A percentile compares a stretch with the other conserved stretches of the same genome.
phyloP scores from a whole-genome alignment of 1,140 invertebrate species.

The Camponotus pennsylvanicus region DNA sequence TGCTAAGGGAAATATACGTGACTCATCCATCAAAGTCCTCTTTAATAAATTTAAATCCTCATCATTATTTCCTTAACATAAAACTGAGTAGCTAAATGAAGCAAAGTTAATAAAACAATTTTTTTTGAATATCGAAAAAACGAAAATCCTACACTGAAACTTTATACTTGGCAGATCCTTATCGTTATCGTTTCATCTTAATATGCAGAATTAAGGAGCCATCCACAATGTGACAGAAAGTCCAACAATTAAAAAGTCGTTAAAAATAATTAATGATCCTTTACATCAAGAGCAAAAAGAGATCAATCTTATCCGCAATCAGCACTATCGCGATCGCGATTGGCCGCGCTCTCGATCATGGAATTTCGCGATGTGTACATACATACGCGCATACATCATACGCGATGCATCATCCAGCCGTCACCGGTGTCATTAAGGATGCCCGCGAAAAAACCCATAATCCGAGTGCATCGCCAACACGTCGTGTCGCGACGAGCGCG shows the following conservation, averaged over 20 bases:
- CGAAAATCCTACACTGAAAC: too few species aligned
- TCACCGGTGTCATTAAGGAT: constrained; percentile 64
- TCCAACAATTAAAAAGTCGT: neutral
- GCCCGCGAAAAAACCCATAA: constrained; percentile 55
- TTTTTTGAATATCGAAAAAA: too few species aligned
- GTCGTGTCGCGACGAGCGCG: constrained; percentile 30
- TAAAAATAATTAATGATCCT: neutral
- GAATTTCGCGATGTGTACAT: constrained; percentile 23
- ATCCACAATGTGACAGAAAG: neutral
- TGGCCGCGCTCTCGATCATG: neutral
- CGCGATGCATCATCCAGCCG: constrained; percentile 56
- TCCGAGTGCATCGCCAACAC: constrained; percentile 43
- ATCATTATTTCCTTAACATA: neutral
- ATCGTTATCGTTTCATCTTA: too few species aligned
- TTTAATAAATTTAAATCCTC: neutral
- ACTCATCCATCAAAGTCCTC: neutral
- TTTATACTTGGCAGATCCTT: too few species aligned
- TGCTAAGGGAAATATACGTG: neutral
- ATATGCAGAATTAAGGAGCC: neutral
- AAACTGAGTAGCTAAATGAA: neutral
- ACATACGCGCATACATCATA: neutral
- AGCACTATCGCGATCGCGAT: neutral
- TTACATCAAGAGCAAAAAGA: neutral
- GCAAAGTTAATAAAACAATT: neutral
- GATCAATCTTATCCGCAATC: constrained; percentile 2